Evolutionary conservation across 2,113 vertebrate genomes (phyloP).

Genomic region (Peromyscus leucopus): DNA sequence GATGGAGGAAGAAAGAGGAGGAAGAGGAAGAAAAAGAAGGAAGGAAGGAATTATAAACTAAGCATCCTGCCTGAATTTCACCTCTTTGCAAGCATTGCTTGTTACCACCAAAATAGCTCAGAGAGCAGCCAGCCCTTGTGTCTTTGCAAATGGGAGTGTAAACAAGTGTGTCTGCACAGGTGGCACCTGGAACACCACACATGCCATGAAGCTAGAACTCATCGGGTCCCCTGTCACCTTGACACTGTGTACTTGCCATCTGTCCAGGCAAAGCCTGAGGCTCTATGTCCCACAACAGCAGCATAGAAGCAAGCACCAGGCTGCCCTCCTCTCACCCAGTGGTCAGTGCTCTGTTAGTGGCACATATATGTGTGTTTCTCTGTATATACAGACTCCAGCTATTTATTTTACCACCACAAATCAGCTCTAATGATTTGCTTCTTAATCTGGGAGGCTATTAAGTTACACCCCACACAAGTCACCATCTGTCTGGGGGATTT

Average conservation of each 20-base stretch:
- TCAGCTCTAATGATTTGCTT: background rate
- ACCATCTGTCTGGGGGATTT: conserved; percentile 73
- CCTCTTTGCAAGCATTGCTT: background rate
- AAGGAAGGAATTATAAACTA: background rate
- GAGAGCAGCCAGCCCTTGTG: background rate
- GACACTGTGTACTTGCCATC: conserved; percentile 8
- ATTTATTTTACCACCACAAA: background rate
- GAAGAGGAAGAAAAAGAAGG: background rate
- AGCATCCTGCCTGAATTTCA: background rate
- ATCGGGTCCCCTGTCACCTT: background rate
- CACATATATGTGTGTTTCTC: background rate
- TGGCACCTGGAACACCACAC: background rate
- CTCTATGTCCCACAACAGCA: background rate
- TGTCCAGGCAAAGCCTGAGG: conserved; percentile 4
- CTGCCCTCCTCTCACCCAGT: background rate
- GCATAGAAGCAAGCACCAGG: background rate
- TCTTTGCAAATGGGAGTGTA: conserved; percentile 29
- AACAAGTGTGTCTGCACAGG: conserved; percentile 11
- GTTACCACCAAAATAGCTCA: background rate
- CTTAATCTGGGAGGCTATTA: conserved; percentile 64
- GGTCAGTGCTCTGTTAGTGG: fast-evolving
- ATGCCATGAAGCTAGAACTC: background rate
- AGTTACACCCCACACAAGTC: conserved; percentile 63
- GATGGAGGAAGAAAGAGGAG: background rate
- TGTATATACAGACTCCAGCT: background rate